Conservation (phyloP, 1,140 invertebrate genomes). For the Archivesica marissinica region DNA sequence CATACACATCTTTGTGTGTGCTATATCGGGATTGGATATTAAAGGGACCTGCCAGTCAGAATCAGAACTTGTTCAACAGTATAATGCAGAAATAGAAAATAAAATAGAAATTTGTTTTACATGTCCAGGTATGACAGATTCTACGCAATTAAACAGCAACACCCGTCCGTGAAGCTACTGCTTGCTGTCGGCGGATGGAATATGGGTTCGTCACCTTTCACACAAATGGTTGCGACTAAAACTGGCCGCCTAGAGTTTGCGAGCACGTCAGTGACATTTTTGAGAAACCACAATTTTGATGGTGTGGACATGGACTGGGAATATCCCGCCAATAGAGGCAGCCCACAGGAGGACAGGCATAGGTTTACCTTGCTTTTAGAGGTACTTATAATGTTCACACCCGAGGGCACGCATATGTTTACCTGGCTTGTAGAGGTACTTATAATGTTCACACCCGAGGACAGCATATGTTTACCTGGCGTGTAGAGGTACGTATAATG, state of each 20-base stretch:
- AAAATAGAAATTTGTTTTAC: too few relatives aligned
- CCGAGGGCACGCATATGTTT: too few relatives aligned
- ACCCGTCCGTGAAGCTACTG: constrained; percentile 95
- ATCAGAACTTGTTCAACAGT: too few relatives aligned
- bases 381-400: constrained; percentile 85
- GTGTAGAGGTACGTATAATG: too few relatives aligned
- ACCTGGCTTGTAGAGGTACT: too few relatives aligned
- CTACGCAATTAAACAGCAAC: constrained; percentile 96
- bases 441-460: too few relatives aligned
- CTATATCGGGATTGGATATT: too few relatives aligned
- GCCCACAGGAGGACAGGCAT: constrained; percentile 93
- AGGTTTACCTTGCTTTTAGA: constrained; percentile 95
- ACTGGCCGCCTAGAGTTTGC: constrained; percentile 73
- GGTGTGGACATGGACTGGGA: constrained; percentile 98
- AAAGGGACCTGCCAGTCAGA: too few relatives aligned
- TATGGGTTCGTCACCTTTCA: constrained; percentile 92
- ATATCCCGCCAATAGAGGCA: constrained; percentile 95
- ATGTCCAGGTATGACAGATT: constrained; percentile 97
- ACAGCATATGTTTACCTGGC: too few relatives aligned
- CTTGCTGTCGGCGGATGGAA: constrained; percentile 98
- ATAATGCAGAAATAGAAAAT: too few relatives aligned
- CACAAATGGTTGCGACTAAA: constrained; percentile 72
- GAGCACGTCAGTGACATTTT: constrained; percentile 89
- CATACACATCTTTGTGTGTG: too few relatives aligned
- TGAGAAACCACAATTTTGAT: constrained; percentile 90